These are phyloP conservation scores for Emydura subglobosa DNA, from an alignment of 2,113 vertebrate species.

Conservation along the genomic window DNA sequence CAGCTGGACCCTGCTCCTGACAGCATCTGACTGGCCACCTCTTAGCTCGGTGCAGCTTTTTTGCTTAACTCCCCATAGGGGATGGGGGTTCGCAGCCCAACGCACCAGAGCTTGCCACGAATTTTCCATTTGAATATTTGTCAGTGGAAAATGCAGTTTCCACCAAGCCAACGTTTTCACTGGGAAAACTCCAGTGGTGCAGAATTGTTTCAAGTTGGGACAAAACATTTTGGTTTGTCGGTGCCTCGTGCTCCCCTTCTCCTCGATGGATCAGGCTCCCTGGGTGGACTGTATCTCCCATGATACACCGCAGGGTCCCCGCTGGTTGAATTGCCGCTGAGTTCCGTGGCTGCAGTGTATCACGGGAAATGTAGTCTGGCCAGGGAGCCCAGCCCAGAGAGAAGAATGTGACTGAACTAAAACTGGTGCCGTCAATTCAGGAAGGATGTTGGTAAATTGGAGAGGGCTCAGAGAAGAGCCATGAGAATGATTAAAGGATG, in stretches of 20 bases:
- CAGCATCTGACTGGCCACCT: too few species aligned
- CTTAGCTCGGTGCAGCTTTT: too few species aligned
- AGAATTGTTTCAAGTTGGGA: not conserved
- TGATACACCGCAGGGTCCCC: fast-evolving
- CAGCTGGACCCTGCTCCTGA: not conserved
- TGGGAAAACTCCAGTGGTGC: not conserved
- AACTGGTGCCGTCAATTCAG: not conserved
- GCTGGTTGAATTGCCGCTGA: too few species aligned
- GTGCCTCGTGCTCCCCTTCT: fast-evolving
- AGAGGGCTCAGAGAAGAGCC: too few species aligned
- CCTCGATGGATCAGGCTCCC: not conserved
- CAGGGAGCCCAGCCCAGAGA: not conserved
- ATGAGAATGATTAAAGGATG: too few species aligned
- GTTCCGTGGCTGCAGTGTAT: fast-evolving
- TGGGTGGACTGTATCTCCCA: fast-evolving
- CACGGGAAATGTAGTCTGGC: not conserved
- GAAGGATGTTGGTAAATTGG: not conserved
- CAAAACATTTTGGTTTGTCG: fast-evolving
- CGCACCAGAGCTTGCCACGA: too few species aligned
- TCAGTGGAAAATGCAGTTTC: too few species aligned
- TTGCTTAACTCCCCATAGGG: too few species aligned
- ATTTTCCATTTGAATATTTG: too few species aligned
- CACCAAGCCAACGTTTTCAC: not conserved
- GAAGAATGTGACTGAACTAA: not conserved
- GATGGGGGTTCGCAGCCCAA: too few species aligned